A percentile compares a stretch with the other conserved stretches of the same genome.
Conservation (phyloP, 2,888 invertebrate genomes). For the Pemphredon lugubris region DNA sequence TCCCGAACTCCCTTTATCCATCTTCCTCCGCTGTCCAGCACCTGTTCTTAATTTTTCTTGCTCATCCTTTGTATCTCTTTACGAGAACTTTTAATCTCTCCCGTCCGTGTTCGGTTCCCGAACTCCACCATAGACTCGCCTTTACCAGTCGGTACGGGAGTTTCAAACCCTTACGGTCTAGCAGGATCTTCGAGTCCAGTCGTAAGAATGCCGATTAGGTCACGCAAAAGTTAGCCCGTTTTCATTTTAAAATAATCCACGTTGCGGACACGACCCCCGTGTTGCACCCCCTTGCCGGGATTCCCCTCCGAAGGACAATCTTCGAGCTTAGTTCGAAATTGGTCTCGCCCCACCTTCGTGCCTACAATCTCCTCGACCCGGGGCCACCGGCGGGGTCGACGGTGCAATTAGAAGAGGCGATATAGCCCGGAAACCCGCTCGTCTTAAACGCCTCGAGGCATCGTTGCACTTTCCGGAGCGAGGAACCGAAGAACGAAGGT, state of each 20-base stretch:
- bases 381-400: slow-evolving; percentile 1
- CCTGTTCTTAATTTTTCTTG: not conserved
- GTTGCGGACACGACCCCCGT: slow-evolving; percentile 30
- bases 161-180: too few species aligned
- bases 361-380: slow-evolving; percentile 2
- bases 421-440: slow-evolving; percentile 31
- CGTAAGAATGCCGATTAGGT: slow-evolving; percentile 28
- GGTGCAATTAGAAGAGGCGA: slow-evolving; percentile 67
- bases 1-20: slow-evolving; percentile 2
- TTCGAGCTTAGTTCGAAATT: slow-evolving; percentile 63
- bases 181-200: too few species aligned
- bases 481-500: not conserved
- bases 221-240: slow-evolving; percentile 64
- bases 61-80: not conserved
- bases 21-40: not conserved
- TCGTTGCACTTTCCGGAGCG: slow-evolving; percentile 31
- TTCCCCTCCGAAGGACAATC: slow-evolving; percentile 33
- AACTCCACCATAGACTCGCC: slow-evolving; percentile 7
- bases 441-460: slow-evolving; percentile 45
- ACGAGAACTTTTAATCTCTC: not conserved
- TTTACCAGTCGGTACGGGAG: too few species aligned
- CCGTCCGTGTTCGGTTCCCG: not conserved
- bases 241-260: slow-evolving; percentile 73
- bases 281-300: slow-evolving; percentile 8
- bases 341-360: slow-evolving; percentile 15